Conservation (phyloP, 2,888 invertebrate species). For the Horisme vitalbata region DNA sequence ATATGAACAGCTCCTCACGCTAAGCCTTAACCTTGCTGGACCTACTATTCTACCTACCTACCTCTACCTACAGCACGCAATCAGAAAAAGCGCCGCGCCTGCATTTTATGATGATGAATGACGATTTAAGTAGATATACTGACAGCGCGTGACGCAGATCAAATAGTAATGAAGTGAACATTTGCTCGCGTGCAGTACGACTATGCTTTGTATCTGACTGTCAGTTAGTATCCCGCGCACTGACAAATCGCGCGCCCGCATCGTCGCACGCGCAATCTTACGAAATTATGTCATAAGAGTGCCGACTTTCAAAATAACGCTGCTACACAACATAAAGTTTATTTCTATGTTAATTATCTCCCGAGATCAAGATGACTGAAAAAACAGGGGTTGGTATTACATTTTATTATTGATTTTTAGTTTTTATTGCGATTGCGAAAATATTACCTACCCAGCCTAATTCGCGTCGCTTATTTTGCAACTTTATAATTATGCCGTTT, state of each 20-base stretch:
- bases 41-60: too few relatives aligned
- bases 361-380: conserved; percentile 43
- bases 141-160: conserved; percentile 3
- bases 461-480: background rate
- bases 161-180: background rate
- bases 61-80: too few relatives aligned
- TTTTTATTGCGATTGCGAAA: conserved; percentile 20
- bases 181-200: background rate
- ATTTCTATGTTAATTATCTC: conserved; percentile 26
- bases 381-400: conserved; percentile 53
- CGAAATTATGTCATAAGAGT: conserved; percentile 43
- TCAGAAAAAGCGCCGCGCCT: too few relatives aligned
- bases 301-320: conserved; percentile 37
- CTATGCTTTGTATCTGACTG: background rate
- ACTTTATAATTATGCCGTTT: too few relatives aligned
- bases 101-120: too few relatives aligned
- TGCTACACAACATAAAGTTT: background rate
- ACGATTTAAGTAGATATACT: too few relatives aligned
- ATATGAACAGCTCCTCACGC: too few relatives aligned
- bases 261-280: conserved; percentile 44
- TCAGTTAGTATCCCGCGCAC: conserved; percentile 50
- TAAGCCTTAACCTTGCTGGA: too few relatives aligned
- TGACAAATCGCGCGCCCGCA: conserved; percentile 51
- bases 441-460: conserved; percentile 20
- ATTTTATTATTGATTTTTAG: conserved; percentile 17